phyloP scores from a whole-genome alignment of 2,113 vertebrate genomes.

The Planiliza haematocheilus region DNA sequence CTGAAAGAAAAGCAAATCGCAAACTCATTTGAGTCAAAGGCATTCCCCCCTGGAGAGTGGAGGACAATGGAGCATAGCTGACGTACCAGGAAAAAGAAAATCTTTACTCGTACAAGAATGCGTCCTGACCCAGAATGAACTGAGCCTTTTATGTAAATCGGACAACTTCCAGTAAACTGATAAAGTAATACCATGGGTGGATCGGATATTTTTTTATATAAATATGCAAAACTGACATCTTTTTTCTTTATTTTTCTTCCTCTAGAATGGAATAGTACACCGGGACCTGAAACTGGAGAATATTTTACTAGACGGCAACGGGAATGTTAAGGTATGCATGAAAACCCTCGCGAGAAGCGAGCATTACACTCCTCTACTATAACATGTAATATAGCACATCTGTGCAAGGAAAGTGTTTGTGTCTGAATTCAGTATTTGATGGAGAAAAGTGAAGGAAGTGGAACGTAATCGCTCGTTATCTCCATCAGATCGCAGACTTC shows the following conservation, averaged over 20 bases:
- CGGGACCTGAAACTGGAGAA: conserved; percentile 98
- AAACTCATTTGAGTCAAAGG: conserved; percentile 61
- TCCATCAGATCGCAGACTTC: conserved; percentile 95
- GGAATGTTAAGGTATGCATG: conserved; percentile 93
- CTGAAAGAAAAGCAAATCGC: conserved; percentile 50
- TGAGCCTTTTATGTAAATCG: conserved; percentile 43
- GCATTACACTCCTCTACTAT: too few species aligned
- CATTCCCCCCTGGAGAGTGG: conserved; percentile 77
- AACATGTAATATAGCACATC: too few species aligned
- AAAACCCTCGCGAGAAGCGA: too few species aligned
- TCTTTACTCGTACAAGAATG: conserved; percentile 51
- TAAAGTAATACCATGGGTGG: background rate
- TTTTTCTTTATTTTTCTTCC: background rate
- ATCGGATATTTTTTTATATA: background rate
- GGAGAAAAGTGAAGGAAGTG: too few species aligned
- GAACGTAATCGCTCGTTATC: background rate
- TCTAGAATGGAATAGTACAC: conserved; percentile 94
- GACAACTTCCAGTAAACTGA: conserved; percentile 16
- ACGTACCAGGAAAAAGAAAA: conserved; percentile 58
- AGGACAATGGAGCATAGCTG: conserved; percentile 73
- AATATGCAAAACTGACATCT: background rate
- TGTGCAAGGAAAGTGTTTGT: too few species aligned
- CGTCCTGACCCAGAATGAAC: conserved; percentile 47
- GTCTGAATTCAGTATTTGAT: too few species aligned
- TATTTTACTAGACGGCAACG: conserved; percentile 91